phyloP scores from a whole-genome alignment of 2,888 invertebrate species.

The Platycheirus albimanus region DNA sequence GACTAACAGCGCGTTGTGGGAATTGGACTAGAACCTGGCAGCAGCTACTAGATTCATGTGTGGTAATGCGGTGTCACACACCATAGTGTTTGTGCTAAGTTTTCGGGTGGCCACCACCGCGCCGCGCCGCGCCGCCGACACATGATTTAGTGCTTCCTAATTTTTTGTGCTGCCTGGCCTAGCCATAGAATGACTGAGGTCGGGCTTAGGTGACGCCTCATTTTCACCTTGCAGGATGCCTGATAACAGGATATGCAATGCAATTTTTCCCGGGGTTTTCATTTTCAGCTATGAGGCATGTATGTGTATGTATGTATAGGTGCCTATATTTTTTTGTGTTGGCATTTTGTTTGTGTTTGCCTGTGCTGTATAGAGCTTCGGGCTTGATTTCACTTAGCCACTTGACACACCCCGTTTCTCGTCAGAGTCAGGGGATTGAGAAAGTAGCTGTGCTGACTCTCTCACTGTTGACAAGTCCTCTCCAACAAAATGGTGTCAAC shows the following conservation, averaged over 20 bases:
- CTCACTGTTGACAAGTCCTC: slow-evolving; percentile 62
- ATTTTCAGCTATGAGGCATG: not conserved
- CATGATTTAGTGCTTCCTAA: slow-evolving; percentile 70
- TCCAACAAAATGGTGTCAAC: slow-evolving; percentile 69
- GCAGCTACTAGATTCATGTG: slow-evolving; percentile 73
- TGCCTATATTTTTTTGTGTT: too few relatives aligned
- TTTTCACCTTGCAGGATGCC: slow-evolving; percentile 57
- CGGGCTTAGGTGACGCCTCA: slow-evolving; percentile 52
- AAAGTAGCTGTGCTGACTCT: slow-evolving; percentile 43
- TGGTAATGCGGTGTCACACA: slow-evolving; percentile 74
- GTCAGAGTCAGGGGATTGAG: slow-evolving; percentile 9
- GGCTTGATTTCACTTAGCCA: slow-evolving; percentile 71
- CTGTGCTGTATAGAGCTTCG: slow-evolving; percentile 11
- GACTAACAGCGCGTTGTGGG: slow-evolving; percentile 70
- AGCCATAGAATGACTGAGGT: slow-evolving; percentile 19
- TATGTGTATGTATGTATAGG: too few relatives aligned
- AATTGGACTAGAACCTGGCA: slow-evolving; percentile 73
- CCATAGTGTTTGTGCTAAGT: slow-evolving; percentile 73
- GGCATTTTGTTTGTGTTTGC: slow-evolving; percentile 30
- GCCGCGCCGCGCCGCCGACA: slow-evolving; percentile 65
- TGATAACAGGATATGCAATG: slow-evolving; percentile 69
- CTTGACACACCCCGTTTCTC: slow-evolving; percentile 46
- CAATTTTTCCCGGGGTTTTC: slow-evolving; percentile 46
- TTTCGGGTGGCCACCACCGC: slow-evolving; percentile 61
- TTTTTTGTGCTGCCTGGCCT: slow-evolving; percentile 3